Evolutionary conservation across 2,797 vertebrate species (phyloP).

Genomic region (Perdix hodgsoniae): DNA sequence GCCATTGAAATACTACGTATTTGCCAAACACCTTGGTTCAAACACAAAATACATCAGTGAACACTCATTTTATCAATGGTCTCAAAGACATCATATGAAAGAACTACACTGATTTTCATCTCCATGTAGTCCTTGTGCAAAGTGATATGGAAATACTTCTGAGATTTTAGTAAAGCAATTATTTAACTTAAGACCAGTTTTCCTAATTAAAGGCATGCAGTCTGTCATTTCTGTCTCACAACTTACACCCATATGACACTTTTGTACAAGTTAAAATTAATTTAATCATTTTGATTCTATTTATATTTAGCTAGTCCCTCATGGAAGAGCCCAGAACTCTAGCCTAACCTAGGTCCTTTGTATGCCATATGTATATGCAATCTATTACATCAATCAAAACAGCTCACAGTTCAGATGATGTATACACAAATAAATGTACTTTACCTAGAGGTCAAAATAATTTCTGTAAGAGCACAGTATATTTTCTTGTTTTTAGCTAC

Average conservation of each 20-base stretch:
- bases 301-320: constrained; percentile 41
- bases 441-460: constrained; percentile 61
- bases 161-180: not conserved
- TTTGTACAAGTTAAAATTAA: not conserved
- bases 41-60: not conserved
- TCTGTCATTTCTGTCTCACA: not conserved
- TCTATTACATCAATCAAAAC: constrained; percentile 45
- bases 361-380: constrained; percentile 27
- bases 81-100: not conserved
- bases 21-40: not conserved
- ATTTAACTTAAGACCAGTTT: not conserved
- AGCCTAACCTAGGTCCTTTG: constrained; percentile 14
- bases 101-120: not conserved
- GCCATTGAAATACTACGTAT: not conserved
- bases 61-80: not conserved
- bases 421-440: constrained; percentile 55
- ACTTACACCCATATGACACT: not conserved
- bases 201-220: not conserved
- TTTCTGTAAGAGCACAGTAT: constrained; percentile 44
- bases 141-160: not conserved
- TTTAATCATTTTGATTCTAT: constrained; percentile 28
- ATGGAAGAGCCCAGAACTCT: constrained; percentile 7
- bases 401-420: constrained; percentile 29
- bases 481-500: constrained; percentile 54
- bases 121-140: not conserved